Conservation (phyloP, 1,140 invertebrate species). For the Saccostrea glomerata region DNA sequence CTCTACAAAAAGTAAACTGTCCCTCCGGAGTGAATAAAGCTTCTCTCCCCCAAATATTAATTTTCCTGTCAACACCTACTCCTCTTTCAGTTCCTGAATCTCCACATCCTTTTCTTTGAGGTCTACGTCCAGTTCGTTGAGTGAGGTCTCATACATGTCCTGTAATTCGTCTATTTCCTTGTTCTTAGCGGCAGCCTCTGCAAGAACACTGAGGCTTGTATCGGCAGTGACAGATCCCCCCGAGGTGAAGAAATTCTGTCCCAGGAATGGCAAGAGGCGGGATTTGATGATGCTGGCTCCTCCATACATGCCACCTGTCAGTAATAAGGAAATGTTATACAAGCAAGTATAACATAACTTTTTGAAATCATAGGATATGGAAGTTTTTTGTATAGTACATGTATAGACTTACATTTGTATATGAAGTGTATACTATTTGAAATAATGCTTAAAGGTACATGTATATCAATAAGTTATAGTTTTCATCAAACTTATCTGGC, state of each 20-base stretch:
- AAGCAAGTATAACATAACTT: neutral
- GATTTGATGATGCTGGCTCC: conserved; percentile 77
- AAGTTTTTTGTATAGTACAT: too few species aligned
- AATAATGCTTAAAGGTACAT: too few species aligned
- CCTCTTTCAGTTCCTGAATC: conserved; percentile 74
- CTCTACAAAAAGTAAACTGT: neutral
- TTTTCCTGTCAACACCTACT: conserved; percentile 67
- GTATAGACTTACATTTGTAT: neutral
- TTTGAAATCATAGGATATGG: neutral
- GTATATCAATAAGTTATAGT: too few species aligned
- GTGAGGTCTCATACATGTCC: conserved; percentile 76
- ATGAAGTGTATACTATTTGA: too few species aligned
- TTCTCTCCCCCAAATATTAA: neutral
- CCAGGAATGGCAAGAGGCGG: conserved; percentile 76
- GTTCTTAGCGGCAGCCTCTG: conserved; percentile 74
- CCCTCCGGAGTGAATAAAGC: neutral
- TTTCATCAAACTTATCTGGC: too few species aligned
- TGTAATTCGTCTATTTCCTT: conserved; percentile 74
- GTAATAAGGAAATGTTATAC: neutral
- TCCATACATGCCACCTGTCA: conserved; percentile 76
- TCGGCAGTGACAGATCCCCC: conserved; percentile 72
- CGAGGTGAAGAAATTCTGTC: conserved; percentile 74
- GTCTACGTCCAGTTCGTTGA: conserved; percentile 74
- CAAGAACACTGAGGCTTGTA: conserved; percentile 71
- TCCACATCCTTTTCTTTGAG: conserved; percentile 69